phyloP scores from a whole-genome alignment of 2,113 vertebrate species.

The Anolis sagrei region DNA sequence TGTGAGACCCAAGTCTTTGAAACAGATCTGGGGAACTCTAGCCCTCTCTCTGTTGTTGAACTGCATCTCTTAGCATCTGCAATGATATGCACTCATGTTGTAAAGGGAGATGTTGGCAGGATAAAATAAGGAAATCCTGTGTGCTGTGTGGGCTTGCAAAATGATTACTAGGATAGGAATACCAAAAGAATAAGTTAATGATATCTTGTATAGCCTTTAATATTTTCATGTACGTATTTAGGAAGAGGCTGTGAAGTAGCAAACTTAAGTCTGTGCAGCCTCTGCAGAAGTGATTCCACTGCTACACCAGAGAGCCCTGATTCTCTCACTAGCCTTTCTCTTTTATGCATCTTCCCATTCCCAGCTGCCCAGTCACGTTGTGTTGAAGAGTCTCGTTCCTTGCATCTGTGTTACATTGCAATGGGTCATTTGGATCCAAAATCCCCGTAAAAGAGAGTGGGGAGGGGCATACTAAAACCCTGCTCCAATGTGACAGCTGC shows the following conservation, averaged over 20 bases:
- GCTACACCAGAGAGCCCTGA: not conserved
- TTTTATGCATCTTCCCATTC: conserved; percentile 42
- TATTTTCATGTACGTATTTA: not conserved
- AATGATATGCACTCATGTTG: too few species aligned
- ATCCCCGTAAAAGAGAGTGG: conserved; percentile 66
- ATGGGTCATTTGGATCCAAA: conserved; percentile 74
- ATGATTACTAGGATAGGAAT: not conserved
- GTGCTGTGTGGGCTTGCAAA: not conserved
- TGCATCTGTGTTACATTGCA: conserved; percentile 74
- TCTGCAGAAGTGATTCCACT: not conserved
- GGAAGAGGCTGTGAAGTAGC: not conserved
- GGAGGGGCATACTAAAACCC: conserved; percentile 31
- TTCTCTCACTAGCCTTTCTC: conserved; percentile 24
- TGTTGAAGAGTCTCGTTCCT: conserved; percentile 70
- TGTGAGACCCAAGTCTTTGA: not conserved
- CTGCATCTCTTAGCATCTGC: too few species aligned
- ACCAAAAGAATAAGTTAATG: not conserved
- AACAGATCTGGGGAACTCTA: too few species aligned
- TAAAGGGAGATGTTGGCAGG: accelerated
- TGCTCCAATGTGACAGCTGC: conserved; percentile 66
- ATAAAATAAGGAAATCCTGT: not conserved
- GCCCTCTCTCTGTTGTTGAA: too few species aligned
- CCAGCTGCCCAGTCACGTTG: conserved; percentile 36
- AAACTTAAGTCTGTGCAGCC: conserved; percentile 38
- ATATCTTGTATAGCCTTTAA: not conserved